Conservation (phyloP, 30 jellyfish, hydroid and myxozoan genomes). For the Rhopilema esculentum region DNA sequence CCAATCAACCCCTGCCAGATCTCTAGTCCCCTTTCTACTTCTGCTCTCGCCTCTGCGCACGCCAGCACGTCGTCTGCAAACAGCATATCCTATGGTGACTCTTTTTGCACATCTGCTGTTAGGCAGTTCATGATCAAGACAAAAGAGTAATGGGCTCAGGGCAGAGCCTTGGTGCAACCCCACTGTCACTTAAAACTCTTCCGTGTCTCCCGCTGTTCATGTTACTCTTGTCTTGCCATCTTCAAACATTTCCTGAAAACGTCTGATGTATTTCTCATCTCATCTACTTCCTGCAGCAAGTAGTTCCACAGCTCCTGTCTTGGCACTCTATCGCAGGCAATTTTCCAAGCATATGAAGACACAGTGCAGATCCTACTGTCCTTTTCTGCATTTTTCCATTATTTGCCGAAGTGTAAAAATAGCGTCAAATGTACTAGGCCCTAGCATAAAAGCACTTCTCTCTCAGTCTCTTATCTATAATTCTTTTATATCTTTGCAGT, state of each 20-base stretch:
- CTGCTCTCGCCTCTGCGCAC: not conserved
- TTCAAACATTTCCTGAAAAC: not conserved
- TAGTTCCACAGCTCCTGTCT: conserved; percentile 1
- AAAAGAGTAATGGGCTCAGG: conserved; percentile 26
- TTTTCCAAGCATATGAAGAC: not conserved
- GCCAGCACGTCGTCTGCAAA: conserved; percentile 3
- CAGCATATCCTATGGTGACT: conserved; percentile 5
- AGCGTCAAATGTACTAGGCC: not conserved
- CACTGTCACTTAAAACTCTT: not conserved
- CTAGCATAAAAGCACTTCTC: not conserved
- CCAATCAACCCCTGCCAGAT: too few relatives aligned
- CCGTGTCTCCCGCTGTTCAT: not conserved
- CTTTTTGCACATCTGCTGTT: not conserved
- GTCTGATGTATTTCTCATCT: not conserved
- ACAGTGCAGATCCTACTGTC: not conserved
- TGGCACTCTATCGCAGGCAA: not conserved
- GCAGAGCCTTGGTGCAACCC: conserved; percentile 15
- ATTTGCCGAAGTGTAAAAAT: not conserved
- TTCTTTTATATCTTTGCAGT: not conserved
- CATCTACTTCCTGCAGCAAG: not conserved
- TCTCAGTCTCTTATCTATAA: not conserved
- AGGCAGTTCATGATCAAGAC: not conserved
- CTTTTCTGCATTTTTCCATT: not conserved
- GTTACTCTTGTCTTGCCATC: not conserved
- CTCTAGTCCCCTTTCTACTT: too few relatives aligned